phyloP scores from a whole-genome alignment of 2,888 invertebrate species.

The Lumbricus terrestris region DNA sequence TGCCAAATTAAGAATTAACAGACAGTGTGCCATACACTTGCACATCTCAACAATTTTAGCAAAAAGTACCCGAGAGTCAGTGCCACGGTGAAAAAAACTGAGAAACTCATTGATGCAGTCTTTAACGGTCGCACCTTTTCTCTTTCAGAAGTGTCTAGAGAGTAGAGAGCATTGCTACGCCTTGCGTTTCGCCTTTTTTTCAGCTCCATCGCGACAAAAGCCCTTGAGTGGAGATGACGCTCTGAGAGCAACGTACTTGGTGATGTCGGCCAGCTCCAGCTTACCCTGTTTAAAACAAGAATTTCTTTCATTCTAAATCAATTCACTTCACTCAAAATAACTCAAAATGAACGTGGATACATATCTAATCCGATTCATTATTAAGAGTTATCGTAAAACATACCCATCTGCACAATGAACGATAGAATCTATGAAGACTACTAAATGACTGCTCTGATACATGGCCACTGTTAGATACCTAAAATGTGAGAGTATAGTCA shows the following conservation, averaged over 20 bases:
- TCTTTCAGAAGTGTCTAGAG: not conserved
- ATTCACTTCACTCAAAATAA: not conserved
- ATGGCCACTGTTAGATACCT: no score
- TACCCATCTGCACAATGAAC: not conserved
- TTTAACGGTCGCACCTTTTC: no score
- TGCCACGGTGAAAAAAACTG: no score
- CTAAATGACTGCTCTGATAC: no score
- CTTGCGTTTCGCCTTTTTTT: slow-evolving; percentile 43
- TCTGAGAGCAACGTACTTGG: slow-evolving; percentile 90
- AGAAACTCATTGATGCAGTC: not conserved
- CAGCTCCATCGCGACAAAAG: slow-evolving; percentile 79
- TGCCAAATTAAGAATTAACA: not conserved
- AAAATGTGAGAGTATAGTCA: no score
- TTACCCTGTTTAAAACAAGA: slow-evolving; percentile 68
- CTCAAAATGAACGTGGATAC: not conserved
- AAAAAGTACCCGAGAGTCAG: no score
- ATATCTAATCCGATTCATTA: not conserved
- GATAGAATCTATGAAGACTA: no score
- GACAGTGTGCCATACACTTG: no score
- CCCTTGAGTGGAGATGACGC: slow-evolving; percentile 84
- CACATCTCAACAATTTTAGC: no score
- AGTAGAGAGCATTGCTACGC: no score
- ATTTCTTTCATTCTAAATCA: not conserved
- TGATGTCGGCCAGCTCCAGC: slow-evolving; percentile 86
- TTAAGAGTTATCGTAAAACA: not conserved